Conservation (phyloP, 2,113 vertebrate species). For the Grallaria varia region DNA sequence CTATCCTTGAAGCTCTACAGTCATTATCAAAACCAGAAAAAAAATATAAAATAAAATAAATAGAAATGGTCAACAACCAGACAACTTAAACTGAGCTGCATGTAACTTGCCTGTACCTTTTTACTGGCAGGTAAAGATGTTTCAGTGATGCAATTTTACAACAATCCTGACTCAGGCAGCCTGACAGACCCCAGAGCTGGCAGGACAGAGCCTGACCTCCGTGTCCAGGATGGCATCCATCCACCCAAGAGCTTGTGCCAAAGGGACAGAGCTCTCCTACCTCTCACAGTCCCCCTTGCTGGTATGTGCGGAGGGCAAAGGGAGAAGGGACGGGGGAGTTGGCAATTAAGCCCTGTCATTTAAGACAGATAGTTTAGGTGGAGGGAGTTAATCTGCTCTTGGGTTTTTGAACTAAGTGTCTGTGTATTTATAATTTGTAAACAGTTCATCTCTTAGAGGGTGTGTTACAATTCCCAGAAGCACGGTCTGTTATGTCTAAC, state of each 20-base stretch:
- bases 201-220: constrained; percentile 7
- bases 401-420: constrained; percentile 69
- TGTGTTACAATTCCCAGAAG: constrained; percentile 86
- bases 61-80: neutral
- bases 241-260: neutral
- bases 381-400: constrained; percentile 73
- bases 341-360: constrained; percentile 80
- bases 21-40: neutral
- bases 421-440: constrained; percentile 83
- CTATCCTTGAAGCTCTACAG: neutral
- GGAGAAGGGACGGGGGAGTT: neutral
- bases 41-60: neutral
- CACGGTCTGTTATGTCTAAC: constrained; percentile 84
- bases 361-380: constrained; percentile 80
- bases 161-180: constrained; percentile 27
- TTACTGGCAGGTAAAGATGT: neutral
- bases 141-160: constrained; percentile 27
- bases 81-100: neutral
- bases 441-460: constrained; percentile 78
- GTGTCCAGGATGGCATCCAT: constrained; percentile 18
- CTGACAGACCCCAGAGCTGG: constrained; percentile 63
- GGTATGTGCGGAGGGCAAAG: neutral
- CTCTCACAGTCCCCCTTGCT: neutral
- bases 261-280: constrained; percentile 53
- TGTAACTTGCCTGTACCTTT: neutral